Evolutionary conservation across 2,888 invertebrate genomes (phyloP), one percentile per base, ranked within the genome.

Genomic region (Scaptomyza caliginosa): DNA sequence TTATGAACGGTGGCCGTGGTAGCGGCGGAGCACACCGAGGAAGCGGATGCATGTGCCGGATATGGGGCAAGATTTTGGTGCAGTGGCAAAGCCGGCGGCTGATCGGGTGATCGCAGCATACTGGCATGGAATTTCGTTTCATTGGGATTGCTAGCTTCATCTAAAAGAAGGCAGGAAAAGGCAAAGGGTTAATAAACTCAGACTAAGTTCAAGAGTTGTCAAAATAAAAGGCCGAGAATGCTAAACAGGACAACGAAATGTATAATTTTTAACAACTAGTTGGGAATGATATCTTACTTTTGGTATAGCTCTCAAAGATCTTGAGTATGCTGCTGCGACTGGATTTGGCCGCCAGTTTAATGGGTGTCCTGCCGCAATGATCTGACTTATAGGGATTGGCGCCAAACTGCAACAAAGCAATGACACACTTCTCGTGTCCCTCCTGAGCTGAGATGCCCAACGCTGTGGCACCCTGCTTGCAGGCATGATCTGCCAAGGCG

Each of bases 371-470:
- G 77, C 96, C 97, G 86, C 96, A 97, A 63, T 96, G 95, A 87
- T 96, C 96, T 0, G 96, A 96, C 85, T 96, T 96, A 83, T 94
- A 93, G 0, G 96, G 97, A 91, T 96, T 96, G 0, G 96, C 97
- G 13, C 96, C 96, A 76, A 96, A 96, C 82, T 96, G 95, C 36
- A 96, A 91, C 24, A 97, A 91, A 88, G 95, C 96, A 58, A 96
- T 93, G 0, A 98, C 98, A 86, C 98, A 98, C 67, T 96, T 95
- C 80, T 97, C 97, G 89, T 98, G 98, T 0, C 98, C 98, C 90
- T 98, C 98, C 91, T 98, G 98, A 0, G 98, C 97, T 0, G 98
- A 98, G 59, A 99, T 98, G 82, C 98, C 96, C 66, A 99, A 92
- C 7, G 98, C 98, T 11, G 98, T 98, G 43, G 98, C 98, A 19